Conservation (phyloP, 2,113 vertebrate genomes). For the Alosa alosa region DNA sequence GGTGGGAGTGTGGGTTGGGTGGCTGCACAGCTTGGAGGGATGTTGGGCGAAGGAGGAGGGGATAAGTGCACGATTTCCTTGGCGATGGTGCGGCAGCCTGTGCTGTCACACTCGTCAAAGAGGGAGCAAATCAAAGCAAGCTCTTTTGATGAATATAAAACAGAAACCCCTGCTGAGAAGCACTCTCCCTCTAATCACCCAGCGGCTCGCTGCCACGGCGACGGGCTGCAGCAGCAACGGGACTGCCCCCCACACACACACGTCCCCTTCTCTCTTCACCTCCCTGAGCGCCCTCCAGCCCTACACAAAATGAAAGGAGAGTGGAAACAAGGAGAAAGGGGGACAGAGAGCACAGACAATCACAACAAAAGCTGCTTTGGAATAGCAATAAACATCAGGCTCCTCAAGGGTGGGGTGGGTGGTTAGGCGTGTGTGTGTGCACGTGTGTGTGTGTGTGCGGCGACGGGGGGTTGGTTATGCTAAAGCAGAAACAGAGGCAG, state of each 20-base stretch:
- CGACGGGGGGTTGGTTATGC: constrained; percentile 25
- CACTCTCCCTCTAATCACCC: constrained; percentile 77
- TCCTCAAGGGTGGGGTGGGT: constrained; percentile 62
- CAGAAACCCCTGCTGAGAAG: constrained; percentile 77
- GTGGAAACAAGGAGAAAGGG: constrained; percentile 61
- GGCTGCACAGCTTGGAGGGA: constrained; percentile 4
- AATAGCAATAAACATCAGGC: constrained; percentile 77
- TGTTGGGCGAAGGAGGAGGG: constrained; percentile 32
- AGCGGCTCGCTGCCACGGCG: constrained; percentile 57
- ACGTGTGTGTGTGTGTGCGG: constrained; percentile 31
- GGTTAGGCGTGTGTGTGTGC: constrained; percentile 41
- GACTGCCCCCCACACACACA: constrained; percentile 45
- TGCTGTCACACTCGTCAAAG: constrained; percentile 73
- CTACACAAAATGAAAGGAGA: constrained; percentile 71
- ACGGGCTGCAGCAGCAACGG: constrained; percentile 54
- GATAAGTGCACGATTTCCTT: constrained; percentile 6
- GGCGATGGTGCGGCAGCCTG: constrained; percentile 54
- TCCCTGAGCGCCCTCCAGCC: constrained; percentile 35
- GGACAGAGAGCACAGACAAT: constrained; percentile 65
- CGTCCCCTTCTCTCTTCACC: not conserved
- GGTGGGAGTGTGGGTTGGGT: constrained; percentile 21
- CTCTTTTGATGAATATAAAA: constrained; percentile 84
- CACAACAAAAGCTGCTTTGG: constrained; percentile 75
- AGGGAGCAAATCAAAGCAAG: constrained; percentile 76
- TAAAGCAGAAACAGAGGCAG: constrained; percentile 33